Percentiles rank a stretch among this genome's conserved stretches.
Evolutionary conservation across 2,888 invertebrate species (phyloP).

Genomic region (Patella pellucida): DNA sequence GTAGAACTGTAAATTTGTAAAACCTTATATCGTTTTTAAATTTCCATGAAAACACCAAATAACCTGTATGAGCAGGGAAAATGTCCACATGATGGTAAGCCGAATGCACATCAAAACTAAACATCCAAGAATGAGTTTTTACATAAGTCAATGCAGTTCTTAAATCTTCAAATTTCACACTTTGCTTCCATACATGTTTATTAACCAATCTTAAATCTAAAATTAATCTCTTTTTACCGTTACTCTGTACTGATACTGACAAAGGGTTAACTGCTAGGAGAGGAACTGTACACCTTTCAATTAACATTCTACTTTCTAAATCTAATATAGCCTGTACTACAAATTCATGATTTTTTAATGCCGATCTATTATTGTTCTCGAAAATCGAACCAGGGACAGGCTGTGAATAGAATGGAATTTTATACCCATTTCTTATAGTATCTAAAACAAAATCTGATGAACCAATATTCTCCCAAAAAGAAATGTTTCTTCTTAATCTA

Average conservation of each 20-base stretch:
- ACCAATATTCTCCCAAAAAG: too few species aligned
- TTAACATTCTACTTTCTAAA: too few species aligned
- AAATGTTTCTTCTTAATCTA: too few species aligned
- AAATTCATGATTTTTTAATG: too few species aligned
- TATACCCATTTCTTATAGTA: too few species aligned
- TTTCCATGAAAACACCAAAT: background rate
- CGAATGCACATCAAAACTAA: background rate
- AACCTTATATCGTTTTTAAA: background rate
- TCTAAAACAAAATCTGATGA: too few species aligned
- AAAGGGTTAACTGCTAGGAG: background rate
- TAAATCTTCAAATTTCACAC: background rate
- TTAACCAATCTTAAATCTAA: constrained; percentile 2
- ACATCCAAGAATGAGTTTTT: background rate
- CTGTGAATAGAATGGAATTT: too few species aligned
- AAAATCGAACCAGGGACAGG: too few species aligned
- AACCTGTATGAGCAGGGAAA: background rate
- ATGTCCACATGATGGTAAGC: background rate
- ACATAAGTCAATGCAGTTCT: background rate
- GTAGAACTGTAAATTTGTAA: background rate
- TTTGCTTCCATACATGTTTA: constrained; percentile 2
- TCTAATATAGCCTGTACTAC: too few species aligned
- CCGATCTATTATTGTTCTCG: too few species aligned
- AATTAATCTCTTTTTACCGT: background rate
- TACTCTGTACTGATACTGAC: background rate
- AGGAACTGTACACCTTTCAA: background rate